phyloP scores from a whole-genome alignment of 2,797 vertebrate species.

The Alca torda region DNA sequence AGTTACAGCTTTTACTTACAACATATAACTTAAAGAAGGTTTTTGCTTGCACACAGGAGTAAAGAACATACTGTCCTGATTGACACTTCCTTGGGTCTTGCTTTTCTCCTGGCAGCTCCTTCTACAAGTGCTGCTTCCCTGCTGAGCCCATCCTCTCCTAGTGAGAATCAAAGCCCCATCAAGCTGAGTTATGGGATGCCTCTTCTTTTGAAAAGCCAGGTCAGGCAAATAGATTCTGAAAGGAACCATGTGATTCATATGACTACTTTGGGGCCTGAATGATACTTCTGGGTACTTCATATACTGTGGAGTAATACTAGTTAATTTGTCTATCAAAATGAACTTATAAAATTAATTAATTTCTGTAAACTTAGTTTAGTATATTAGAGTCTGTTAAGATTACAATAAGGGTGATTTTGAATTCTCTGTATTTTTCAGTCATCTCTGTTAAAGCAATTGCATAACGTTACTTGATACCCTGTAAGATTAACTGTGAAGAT shows the following conservation, averaged over 20 bases:
- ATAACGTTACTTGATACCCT: not conserved
- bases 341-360: not conserved
- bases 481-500: not conserved
- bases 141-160: not conserved
- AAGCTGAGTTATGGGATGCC: not conserved
- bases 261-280: not conserved
- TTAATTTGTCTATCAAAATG: not conserved
- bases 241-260: not conserved
- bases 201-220: slow-evolving; percentile 10
- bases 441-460: not conserved
- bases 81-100: not conserved
- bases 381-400: not conserved
- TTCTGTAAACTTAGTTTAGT: not conserved
- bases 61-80: not conserved
- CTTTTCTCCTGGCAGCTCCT: not conserved
- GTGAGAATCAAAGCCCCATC: slow-evolving; percentile 1
- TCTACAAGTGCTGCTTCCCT: not conserved
- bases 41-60: not conserved
- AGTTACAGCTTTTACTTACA: not conserved
- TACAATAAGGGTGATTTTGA: not conserved
- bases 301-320: not conserved
- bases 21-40: not conserved
- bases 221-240: not conserved
- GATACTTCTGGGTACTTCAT: not conserved
- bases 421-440: not conserved